Base-by-base conservation (phyloP, 2,888 invertebrate species). In the Brachypterus glaber region DNA sequence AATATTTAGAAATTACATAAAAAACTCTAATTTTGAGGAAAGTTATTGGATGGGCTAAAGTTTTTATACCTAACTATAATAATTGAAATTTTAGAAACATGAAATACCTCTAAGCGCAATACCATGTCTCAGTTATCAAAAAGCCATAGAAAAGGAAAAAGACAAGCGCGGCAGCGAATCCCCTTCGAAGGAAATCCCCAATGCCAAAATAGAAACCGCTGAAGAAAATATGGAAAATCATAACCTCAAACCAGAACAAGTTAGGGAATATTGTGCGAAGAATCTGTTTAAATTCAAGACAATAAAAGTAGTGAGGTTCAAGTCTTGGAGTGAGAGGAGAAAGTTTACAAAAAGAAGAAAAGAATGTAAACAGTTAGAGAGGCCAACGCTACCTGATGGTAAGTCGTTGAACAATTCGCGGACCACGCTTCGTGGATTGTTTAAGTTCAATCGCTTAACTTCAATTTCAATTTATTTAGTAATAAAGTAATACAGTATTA, bases 71-170 rank as follows among this genome's bases (percentile, higher is more conserved):
- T n/a, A n/a, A n/a, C n/a, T n/a, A n/a, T n/a, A n/a, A n/a, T n/a
- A n/a, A n/a, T n/a, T n/a, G n/a, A n/a, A 21, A 21, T 27, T 27
- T 5, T 27, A 89, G 78, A 87, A 87, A 64, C 97, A 97, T 62
- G 83, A 88, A 54, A 84, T 97, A 49, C 97, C 97, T 1, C 70
- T 95, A n/a, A 89, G 89, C 60, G 87, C 92, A 1, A 82, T 98
- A 53, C 96, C 97, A 1, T 98, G 98, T 60, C 70, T 92, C 24
- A 86, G 87, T 44, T 96, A 97, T 61, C 72, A 77, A 45, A 76
- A 77, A 48, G 88, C 88, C 1, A 57, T 90, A 21, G 79, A 82
- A 36, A 43, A 44, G 29, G 83, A 84, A 55, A 84, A 87, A 51
- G 70, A 66, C 21, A n/a, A n/a, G n/a, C n/a, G n/a, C n/a, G n/a